Conservation (phyloP, 2,113 vertebrate species). For the Jacana jacana region DNA sequence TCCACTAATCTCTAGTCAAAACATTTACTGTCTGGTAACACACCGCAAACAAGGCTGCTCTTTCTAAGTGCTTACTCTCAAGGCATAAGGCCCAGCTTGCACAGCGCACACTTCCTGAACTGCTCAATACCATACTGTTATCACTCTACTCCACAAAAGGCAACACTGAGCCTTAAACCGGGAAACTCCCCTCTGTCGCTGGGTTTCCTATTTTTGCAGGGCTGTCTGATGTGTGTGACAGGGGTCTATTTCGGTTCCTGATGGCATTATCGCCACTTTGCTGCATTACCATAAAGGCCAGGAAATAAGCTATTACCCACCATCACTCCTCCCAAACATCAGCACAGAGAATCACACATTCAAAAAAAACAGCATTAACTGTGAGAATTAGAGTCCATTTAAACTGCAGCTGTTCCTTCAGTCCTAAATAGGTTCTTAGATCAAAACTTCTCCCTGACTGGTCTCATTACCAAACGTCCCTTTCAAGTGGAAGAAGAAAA, state of each 20-base stretch:
- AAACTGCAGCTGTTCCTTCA: conserved; percentile 78
- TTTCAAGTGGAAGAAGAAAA: conserved; percentile 32
- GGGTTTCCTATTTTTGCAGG: conserved; percentile 30
- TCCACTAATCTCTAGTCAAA: conserved; percentile 68
- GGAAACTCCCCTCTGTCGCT: not conserved
- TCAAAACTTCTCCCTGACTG: conserved; percentile 56
- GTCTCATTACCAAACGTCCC: conserved; percentile 12
- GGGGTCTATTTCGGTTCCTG: conserved; percentile 51
- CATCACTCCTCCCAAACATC: conserved; percentile 64
- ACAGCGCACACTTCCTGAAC: conserved; percentile 35
- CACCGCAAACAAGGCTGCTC: conserved; percentile 38
- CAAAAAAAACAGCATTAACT: conserved; percentile 73
- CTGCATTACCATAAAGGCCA: conserved; percentile 70
- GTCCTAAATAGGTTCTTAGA: conserved; percentile 70
- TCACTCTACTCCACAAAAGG: conserved; percentile 18
- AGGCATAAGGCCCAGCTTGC: conserved; percentile 17
- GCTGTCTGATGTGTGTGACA: not conserved
- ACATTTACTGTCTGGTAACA: conserved; percentile 71
- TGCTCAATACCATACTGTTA: not conserved
- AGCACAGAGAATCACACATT: conserved; percentile 71
- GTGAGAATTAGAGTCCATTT: conserved; percentile 78
- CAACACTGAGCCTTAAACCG: not conserved
- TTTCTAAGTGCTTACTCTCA: conserved; percentile 4
- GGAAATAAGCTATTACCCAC: conserved; percentile 77
- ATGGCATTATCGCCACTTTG: conserved; percentile 47